Evolutionary conservation across 2,888 invertebrate genomes (phyloP), one percentile per base, ranked within the genome.

Genomic region (Trichopria drosophilae): DNA sequence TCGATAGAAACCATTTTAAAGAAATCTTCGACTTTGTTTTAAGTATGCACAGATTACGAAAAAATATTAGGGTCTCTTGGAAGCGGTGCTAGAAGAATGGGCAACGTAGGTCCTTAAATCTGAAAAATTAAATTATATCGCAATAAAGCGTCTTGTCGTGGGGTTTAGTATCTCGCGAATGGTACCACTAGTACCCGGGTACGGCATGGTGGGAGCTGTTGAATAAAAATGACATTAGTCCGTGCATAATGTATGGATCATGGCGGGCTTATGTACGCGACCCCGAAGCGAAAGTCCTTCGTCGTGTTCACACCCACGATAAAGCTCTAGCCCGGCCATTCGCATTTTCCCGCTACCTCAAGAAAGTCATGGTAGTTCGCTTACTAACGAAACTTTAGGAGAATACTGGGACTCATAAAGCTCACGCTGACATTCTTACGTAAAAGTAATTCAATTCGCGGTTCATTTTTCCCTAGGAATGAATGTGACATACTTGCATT

Each of bases 101-200:
- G 20, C 44, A 50, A 47, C 43, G 53, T 41, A 19, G 51, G 48
- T 69, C 64, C 68, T 73, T 72, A 73, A 73, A 73, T 73, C 72
- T 73, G 72, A 73, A 72, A 73, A 73, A 72, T 73, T 72, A 73
- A 73, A 73, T 73, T 73, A 73, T 71, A 72, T 71, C 66, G 65
- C 65, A 69, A 68, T 72, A 73, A 73, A 73, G 68, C 66, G 67
- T 63, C 62, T 62, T 61, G 60, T 62, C 61, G 62, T 58, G 66
- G 66, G 68, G 64, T 67, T 68, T 68, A 70, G 67, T 66, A 67
- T 66, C 65, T 64, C 61, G 64, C 59, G 59, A 66, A 64, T 62
- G 60, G 60, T 57, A 55, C 59, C 49, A 51, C 50, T 46, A 46
- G 48, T 47, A 51, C 34, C 29, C 34, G 42, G 24, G 40, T 26